Base-by-base conservation (phyloP, 2,797 vertebrate genomes). In the Myiotriccus ornatus region DNA sequence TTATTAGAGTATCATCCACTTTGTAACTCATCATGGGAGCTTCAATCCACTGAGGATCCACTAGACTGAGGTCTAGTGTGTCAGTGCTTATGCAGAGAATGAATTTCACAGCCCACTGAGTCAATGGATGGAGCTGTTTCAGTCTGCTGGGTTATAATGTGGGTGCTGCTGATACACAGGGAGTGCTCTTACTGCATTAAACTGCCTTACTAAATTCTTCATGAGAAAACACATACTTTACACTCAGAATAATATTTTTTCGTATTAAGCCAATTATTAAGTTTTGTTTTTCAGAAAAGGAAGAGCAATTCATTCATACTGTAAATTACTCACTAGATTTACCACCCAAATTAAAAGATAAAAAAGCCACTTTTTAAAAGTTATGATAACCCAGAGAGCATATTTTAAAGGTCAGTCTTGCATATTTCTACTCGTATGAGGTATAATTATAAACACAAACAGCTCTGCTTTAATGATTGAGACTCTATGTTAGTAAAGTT, bases 21-120 rank as follows among this genome's bases (percentile, higher is more conserved):
- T 76, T 21, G 35, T 64, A 89, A 62, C 65, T 92, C 64, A 89
- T 90, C 87, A 52, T 8, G 19, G 46, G 49, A 78, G 35, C 65
- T 75, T 90, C 74, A 92, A 0, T 55, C 46, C 63, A 79, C 83
- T 65, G 73, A 87, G 63, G 63, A 65, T 18, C 52, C 87, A 59
- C 65, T 28, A 8, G 59, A 41, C 46, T 71, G 75, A 85, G 34
- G 63, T 87, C 57, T 74, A 32, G 35, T 35, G 30, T 56, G 49
- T 55, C 65, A 46, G 35, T 37, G 53, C 46, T 91, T 71, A 28
- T 16, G 21, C 86, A 84, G 53, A 87, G 59, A 95, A 95, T 5
- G 3, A 90, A 95, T 96, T 96, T 97, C 93, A 96, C 18, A 11
- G 93, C 53, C 86, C 94, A 93, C 35, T 87, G 93, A 94, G 50